Evolutionary conservation across 2,888 invertebrate species (phyloP).

Genomic region (Hemicrepidius hirtus): DNA sequence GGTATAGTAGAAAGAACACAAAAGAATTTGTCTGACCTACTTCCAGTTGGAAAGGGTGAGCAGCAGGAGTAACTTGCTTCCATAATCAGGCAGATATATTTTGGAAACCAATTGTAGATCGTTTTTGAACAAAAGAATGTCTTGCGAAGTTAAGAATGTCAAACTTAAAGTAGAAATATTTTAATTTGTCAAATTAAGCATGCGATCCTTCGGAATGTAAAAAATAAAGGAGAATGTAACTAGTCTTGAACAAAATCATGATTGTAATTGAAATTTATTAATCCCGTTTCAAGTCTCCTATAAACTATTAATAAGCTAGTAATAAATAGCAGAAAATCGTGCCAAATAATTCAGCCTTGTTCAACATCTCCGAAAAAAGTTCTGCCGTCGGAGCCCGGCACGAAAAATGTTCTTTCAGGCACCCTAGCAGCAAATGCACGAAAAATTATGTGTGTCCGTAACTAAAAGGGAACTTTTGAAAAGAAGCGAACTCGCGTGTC

Average conservation of each 20-base stretch:
- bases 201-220: no score
- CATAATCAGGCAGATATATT: no score
- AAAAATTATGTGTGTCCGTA: conserved; percentile 66
- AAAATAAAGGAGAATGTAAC: no score
- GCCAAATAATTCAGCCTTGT: conserved; percentile 61
- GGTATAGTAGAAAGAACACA: no score
- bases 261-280: conserved; percentile 49
- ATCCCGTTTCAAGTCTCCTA: conserved; percentile 43
- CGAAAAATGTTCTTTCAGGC: conserved; percentile 63
- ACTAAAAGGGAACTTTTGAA: conserved; percentile 62
- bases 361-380: conserved; percentile 55
- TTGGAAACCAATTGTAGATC: no score
- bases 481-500: conserved; percentile 66
- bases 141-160: not conserved
- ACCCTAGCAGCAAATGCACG: conserved; percentile 62
- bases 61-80: no score
- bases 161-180: no score
- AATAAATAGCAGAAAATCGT: conserved; percentile 57
- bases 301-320: conserved; percentile 56
- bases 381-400: conserved; percentile 61
- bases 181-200: no score
- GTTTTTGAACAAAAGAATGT: no score
- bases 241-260: not conserved
- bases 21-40: no score
- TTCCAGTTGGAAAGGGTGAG: no score